Percentiles rank a stretch among this genome's conserved stretches.
These are phyloP conservation scores for Conger conger DNA, from an alignment of 2,113 vertebrate species.

Conservation along the genomic window DNA sequence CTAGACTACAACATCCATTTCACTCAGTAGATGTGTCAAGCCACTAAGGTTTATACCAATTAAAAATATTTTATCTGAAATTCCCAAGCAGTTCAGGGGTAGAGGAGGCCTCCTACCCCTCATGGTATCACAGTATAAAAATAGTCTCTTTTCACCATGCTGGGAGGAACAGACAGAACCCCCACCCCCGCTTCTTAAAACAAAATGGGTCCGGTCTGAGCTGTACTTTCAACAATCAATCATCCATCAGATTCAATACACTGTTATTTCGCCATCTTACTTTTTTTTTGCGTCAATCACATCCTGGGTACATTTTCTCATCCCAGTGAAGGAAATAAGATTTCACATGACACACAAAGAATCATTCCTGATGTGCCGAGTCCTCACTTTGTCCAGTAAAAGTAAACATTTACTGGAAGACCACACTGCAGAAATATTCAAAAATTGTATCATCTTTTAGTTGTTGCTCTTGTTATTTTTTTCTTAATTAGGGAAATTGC, in stretches of 20 bases:
- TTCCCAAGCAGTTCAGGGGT: slow-evolving; percentile 55
- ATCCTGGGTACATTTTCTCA: slow-evolving; percentile 22
- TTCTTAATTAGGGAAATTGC: slow-evolving; percentile 41
- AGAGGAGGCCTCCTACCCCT: slow-evolving; percentile 63
- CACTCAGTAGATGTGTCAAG: slow-evolving; percentile 76
- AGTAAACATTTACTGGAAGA: no score
- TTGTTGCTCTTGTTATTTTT: background rate
- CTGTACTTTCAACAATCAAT: slow-evolving; percentile 58
- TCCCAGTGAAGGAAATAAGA: slow-evolving; percentile 21
- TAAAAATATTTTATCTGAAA: slow-evolving; percentile 76
- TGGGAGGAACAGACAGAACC: slow-evolving; percentile 60
- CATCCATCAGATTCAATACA: slow-evolving; percentile 67
- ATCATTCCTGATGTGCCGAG: slow-evolving; percentile 48
- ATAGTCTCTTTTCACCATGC: slow-evolving; percentile 71
- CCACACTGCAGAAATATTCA: slow-evolving; percentile 43
- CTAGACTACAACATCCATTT: slow-evolving; percentile 79
- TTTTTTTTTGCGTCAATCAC: slow-evolving; percentile 30
- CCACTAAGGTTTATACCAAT: slow-evolving; percentile 72
- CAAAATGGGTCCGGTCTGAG: slow-evolving; percentile 57
- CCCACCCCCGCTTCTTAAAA: slow-evolving; percentile 44
- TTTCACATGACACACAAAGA: slow-evolving; percentile 38
- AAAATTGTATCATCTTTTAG: slow-evolving; percentile 33
- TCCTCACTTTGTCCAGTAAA: slow-evolving; percentile 40
- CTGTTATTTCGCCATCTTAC: slow-evolving; percentile 60
- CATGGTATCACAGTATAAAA: slow-evolving; percentile 74